Evolutionary conservation across 2,113 vertebrate species (phyloP), one percentile per base, ranked within the genome.

Genomic region (Gallinago undulata): DNA sequence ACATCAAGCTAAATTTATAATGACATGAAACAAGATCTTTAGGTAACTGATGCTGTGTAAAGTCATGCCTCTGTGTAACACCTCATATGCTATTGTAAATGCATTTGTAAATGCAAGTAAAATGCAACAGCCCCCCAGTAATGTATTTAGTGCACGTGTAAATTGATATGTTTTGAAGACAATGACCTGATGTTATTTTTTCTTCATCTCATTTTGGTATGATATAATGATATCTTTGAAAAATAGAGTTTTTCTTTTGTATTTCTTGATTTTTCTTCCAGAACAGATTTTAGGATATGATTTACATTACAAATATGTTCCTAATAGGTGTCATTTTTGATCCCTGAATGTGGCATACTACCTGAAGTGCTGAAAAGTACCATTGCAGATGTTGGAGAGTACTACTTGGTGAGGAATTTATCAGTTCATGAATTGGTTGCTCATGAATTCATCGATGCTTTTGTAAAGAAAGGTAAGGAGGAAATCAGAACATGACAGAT

Each of bases 291-390:
- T 69, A 84, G 57, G 9, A 15, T 39, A 10, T 89, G 10, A 87
- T 84, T 96, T 89, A 35, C 35, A 5, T 96, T 80, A 27, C 35
- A 37, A 18, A 16, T 94, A 2, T 84, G 19, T 86, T 93, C 84
- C 43, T 63, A n/a, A 90, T 84, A 99, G 99, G 98, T 99, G 84
- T 99, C 99, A 19, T 69, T 99, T 97, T 95, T 99, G 90, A 98
- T 99, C 55, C 99, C 99, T 23, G 99, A 98, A 45, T 99, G 99
- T 97, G 98, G 97, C 87, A 13, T 97, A 17, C 68, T 98, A 6
- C 98, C 99, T 28, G 97, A 98, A 75, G 96, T 97, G 57, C 96
- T 99, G 78, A 98, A 97, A 70, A 88, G 82, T 10, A 80, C 97
- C 3, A 57, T 99, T 41, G 97, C 90, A 5, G 96, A 97, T 66